These are phyloP conservation scores for Lycocerus yunnanus DNA, from an alignment of 2,888 invertebrate genomes.

Conservation along the genomic window DNA sequence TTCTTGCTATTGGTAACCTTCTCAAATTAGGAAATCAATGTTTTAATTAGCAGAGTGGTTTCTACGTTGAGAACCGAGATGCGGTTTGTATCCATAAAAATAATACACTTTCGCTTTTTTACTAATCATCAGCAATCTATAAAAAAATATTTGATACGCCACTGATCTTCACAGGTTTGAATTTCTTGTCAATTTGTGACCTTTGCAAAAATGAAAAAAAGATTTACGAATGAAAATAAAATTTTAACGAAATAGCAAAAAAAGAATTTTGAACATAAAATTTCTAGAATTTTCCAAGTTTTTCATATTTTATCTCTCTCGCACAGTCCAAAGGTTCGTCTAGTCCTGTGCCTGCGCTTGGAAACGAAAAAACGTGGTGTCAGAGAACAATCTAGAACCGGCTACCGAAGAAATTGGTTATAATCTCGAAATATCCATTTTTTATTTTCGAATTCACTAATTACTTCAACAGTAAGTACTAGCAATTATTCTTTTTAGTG, in stretches of 20 bases:
- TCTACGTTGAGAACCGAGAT: too few relatives aligned
- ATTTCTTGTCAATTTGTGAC: not conserved
- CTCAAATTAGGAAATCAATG: too few relatives aligned
- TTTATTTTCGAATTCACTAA: slow-evolving; percentile 1
- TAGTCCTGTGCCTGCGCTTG: not conserved
- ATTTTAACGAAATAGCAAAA: not conserved
- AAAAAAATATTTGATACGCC: not conserved
- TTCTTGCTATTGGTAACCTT: too few relatives aligned
- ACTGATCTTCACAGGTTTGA: not conserved
- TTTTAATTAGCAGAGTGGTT: too few relatives aligned
- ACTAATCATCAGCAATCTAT: not conserved
- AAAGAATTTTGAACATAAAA: not conserved
- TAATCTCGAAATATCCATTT: slow-evolving; percentile 5
- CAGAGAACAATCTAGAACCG: slow-evolving; percentile 28
- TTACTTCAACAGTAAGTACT: slow-evolving; percentile 9
- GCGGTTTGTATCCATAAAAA: too few relatives aligned
- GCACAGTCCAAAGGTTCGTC: not conserved
- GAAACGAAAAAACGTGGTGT: slow-evolving; percentile 25
- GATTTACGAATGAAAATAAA: not conserved
- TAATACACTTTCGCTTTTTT: too few relatives aligned
- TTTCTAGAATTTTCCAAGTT: not conserved
- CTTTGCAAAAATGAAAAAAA: too few relatives aligned
- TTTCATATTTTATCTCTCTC: not conserved
- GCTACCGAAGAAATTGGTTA: not conserved
- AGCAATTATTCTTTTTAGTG: not conserved